Percentiles rank a stretch among this genome's conserved stretches.
These are phyloP conservation scores for Lagocephalus sceleratus DNA, from an alignment of 2,797 vertebrate species.

Conservation along the genomic window DNA sequence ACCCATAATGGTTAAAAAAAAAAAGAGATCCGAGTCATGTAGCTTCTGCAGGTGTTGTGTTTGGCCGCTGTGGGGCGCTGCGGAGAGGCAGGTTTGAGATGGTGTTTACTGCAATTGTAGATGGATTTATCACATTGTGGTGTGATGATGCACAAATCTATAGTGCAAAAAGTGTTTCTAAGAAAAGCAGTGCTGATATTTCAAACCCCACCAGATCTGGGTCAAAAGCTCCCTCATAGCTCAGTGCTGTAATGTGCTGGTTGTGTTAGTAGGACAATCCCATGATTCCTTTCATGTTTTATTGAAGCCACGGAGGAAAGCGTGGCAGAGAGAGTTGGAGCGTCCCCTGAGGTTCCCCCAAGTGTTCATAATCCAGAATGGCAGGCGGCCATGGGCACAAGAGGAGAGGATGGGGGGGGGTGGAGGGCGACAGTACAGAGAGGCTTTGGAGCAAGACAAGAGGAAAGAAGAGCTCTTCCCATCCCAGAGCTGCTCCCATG, in stretches of 20 bases:
- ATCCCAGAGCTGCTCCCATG: background rate
- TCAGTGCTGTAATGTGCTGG: background rate
- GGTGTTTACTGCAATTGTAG: no score
- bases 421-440: background rate
- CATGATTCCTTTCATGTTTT: conserved; percentile 32
- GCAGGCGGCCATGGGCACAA: background rate
- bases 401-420: background rate
- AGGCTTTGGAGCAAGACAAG: background rate
- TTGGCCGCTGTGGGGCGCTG: no score
- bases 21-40: background rate
- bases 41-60: no score
- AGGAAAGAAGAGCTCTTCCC: background rate
- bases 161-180: no score
- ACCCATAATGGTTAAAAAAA: background rate
- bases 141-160: no score
- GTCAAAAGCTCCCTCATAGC: background rate
- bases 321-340: background rate
- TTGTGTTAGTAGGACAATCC: conserved; percentile 27
- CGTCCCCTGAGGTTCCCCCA: conserved; percentile 6
- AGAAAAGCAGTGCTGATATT: no score
- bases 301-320: conserved; percentile 14
- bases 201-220: background rate
- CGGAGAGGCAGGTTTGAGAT: no score
- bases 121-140: no score
- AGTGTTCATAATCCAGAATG: conserved; percentile 30